Conservation (phyloP, 2,113 vertebrate genomes). For the Fukomys damarensis region DNA sequence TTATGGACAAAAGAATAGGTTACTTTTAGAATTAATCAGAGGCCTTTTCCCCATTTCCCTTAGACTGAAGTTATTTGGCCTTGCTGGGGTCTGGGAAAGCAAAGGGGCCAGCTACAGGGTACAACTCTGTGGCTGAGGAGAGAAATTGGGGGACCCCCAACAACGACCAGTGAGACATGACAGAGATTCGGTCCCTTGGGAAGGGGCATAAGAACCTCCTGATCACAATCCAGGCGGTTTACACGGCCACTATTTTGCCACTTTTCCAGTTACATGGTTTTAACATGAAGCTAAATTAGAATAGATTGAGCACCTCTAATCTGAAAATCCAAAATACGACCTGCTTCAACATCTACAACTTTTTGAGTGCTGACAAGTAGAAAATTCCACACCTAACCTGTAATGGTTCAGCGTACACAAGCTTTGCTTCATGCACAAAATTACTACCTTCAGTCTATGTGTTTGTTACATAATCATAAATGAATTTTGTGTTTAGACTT, state of each 20-base stretch:
- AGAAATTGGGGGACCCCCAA: not conserved
- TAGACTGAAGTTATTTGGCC: slow-evolving; percentile 11
- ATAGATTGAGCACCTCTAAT: not conserved
- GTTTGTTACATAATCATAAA: not conserved
- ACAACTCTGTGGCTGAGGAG: fast-evolving
- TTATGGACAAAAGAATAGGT: not conserved
- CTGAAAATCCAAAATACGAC: not conserved
- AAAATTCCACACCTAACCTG: not conserved
- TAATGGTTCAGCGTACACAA: not conserved
- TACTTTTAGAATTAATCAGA: slow-evolving; percentile 67
- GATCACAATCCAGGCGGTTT: not conserved
- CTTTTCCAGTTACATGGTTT: slow-evolving; percentile 23
- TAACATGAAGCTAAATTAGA: not conserved
- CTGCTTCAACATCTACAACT: not conserved
- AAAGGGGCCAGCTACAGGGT: not conserved
- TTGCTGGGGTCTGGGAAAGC: not conserved
- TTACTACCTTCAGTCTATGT: not conserved
- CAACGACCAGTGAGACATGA: not conserved
- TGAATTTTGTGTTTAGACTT: not conserved
- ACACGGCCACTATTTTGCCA: not conserved
- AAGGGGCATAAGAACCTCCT: not conserved
- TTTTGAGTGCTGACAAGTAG: not conserved
- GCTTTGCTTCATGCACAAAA: not conserved
- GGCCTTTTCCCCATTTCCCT: slow-evolving; percentile 18
- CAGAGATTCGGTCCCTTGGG: not conserved